These are phyloP conservation scores for Tetramorium bicarinatum DNA, from an alignment of 2,888 invertebrate genomes.

Conservation along the genomic window DNA sequence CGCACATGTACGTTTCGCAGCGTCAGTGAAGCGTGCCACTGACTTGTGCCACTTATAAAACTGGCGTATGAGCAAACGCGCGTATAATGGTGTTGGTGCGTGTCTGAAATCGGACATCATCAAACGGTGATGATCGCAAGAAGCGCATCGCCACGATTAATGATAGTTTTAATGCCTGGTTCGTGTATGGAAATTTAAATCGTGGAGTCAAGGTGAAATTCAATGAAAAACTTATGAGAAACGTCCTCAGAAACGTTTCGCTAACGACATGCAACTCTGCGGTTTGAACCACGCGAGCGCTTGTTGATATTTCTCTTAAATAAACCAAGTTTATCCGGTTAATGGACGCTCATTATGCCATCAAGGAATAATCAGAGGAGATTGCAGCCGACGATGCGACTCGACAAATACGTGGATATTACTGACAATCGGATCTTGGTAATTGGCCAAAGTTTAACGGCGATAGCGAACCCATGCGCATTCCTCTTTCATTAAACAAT, in stretches of 20 bases:
- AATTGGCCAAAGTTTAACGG: slow-evolving; percentile 39
- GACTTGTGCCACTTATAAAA: slow-evolving; percentile 20
- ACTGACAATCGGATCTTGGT: slow-evolving; percentile 24
- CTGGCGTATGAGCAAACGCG: background rate
- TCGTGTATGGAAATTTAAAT: slow-evolving; percentile 23
- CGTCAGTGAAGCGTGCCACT: background rate
- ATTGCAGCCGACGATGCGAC: slow-evolving; percentile 43
- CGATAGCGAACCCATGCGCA: slow-evolving; percentile 2
- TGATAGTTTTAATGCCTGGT: slow-evolving; percentile 4
- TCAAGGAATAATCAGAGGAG: slow-evolving; percentile 35
- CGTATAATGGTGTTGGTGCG: background rate
- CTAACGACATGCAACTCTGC: background rate
- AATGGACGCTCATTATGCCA: slow-evolving; percentile 41
- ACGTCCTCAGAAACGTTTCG: background rate
- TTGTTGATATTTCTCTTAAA: slow-evolving; percentile 37
- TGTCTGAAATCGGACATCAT: slow-evolving; percentile 8
- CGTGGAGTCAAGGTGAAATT: background rate
- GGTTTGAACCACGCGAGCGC: slow-evolving; percentile 7
- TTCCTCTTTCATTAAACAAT: slow-evolving; percentile 38
- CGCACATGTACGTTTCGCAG: background rate
- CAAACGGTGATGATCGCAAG: slow-evolving; percentile 2
- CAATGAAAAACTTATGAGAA: slow-evolving; percentile 17
- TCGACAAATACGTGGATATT: slow-evolving; percentile 23
- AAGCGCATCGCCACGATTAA: slow-evolving; percentile 1
- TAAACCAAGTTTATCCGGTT: slow-evolving; percentile 40